Evolutionary conservation across 2,797 vertebrate species (phyloP).

Genomic region (Arctocebus calabarensis): DNA sequence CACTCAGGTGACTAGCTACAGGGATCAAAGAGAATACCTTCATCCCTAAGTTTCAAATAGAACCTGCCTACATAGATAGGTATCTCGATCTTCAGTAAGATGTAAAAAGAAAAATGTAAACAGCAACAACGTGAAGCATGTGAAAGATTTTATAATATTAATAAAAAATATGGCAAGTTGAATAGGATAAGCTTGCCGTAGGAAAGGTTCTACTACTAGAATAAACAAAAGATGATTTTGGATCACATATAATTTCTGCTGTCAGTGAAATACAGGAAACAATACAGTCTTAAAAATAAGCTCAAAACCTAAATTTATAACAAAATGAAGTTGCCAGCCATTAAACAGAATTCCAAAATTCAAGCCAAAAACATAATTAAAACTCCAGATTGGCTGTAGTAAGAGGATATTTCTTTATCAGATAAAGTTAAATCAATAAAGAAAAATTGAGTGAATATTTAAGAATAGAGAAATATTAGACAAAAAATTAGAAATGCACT

Average conservation of each 20-base stretch:
- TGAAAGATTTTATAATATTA: background rate
- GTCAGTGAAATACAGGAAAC: background rate
- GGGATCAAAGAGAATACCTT: background rate
- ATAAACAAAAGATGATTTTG: background rate
- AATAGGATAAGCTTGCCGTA: background rate
- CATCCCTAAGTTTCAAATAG: background rate
- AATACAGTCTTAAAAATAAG: background rate
- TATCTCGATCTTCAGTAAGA: background rate
- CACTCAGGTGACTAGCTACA: background rate
- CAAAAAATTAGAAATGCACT: background rate
- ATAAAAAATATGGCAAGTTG: background rate
- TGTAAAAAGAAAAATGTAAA: background rate
- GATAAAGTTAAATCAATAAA: slow-evolving; percentile 12
- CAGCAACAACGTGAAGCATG: background rate
- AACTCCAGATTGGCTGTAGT: background rate
- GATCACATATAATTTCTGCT: background rate
- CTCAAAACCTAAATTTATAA: background rate
- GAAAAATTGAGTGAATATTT: slow-evolving; percentile 2
- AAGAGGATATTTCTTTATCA: slow-evolving; percentile 6
- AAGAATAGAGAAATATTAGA: too few species aligned
- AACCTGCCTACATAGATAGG: background rate
- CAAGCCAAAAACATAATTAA: background rate
- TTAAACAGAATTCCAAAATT: background rate
- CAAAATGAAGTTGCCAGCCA: background rate
- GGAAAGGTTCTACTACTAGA: background rate